Conservation (phyloP, 2,113 vertebrate genomes). For the Takifugu flavidus region DNA sequence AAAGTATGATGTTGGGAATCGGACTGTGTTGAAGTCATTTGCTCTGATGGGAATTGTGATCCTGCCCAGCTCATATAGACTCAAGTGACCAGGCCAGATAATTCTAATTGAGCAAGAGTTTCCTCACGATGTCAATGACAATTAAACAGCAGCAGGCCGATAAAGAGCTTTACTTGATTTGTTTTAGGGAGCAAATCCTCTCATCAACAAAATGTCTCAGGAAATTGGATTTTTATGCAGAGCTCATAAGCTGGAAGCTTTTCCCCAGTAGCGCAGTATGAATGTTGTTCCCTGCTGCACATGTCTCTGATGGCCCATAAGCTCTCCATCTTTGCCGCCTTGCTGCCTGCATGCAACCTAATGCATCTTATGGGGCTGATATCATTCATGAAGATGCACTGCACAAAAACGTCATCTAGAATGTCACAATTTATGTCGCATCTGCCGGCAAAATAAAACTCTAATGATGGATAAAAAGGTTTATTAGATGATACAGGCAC, state of each 20-base stretch:
- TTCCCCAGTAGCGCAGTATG: background rate
- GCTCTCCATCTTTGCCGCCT: conserved; percentile 4
- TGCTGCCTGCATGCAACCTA: background rate
- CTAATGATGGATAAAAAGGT: conserved; percentile 19
- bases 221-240: conserved; percentile 64
- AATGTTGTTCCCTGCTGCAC: conserved; percentile 3
- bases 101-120: conserved; percentile 20
- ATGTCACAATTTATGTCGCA: background rate
- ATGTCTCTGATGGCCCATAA: conserved; percentile 7
- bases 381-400: background rate
- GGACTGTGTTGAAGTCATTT: background rate
- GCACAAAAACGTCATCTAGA: background rate
- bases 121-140: conserved; percentile 61
- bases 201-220: conserved; percentile 59
- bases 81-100: background rate
- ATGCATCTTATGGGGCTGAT: conserved; percentile 4
- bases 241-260: conserved; percentile 38
- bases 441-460: conserved; percentile 1
- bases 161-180: conserved; percentile 63
- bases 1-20: background rate
- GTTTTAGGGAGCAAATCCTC: conserved; percentile 58
- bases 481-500: background rate
- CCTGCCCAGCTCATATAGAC: background rate
- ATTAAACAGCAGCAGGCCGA: conserved; percentile 55
- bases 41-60: background rate